Base-by-base conservation (phyloP, 2,797 vertebrate species). In the Cottoperca gobio region DNA sequence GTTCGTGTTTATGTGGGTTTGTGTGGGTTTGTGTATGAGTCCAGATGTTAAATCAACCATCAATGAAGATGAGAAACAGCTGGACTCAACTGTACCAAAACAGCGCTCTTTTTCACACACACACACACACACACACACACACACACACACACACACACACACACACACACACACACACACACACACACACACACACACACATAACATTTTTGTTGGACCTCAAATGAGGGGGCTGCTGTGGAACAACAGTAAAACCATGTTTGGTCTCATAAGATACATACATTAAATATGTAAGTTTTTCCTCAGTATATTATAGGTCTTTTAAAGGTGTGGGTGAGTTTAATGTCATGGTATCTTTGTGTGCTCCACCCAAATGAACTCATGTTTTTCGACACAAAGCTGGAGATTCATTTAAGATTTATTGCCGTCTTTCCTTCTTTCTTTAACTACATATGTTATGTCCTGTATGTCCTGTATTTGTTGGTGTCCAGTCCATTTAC, bases 21-120 rank as follows among this genome's bases (percentile, higher is more conserved):
- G 48, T 59, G 31, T 53, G 40, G 62, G 57, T 75, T 42, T 73
- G 73, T 40, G 35, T n/a, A 14, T 45, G 66, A 48, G 48, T 53
- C 65, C 73, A 79, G 81, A 86, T 73, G 71, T 78, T 77, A 75
- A 82, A 77, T 83, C 60, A 73, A 66, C 83, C 84, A 73, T 79
- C 65, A 82, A 17, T 4, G 10, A 61, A 73, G 73, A 88, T 85
- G 78, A 81, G 82, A 86, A 89, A 86, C 86, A 90, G 76, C 82
- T 86, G 89, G 73, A 84, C 13, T 65, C 5, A 65, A 61, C 19
- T 50, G 31, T 33, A 68, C 40, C 39, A 67, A 77, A 61, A 70
- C 60, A 57, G 6, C 21, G 1, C 49, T 46, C 45, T 45, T 55
- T 43, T 26, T 45, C 39, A 6, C 12, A 12, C 12, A 3, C 48